Evolutionary conservation across 2,888 invertebrate genomes (phyloP), one percentile per base, ranked within the genome.

Genomic region (Leucophora obtusa): DNA sequence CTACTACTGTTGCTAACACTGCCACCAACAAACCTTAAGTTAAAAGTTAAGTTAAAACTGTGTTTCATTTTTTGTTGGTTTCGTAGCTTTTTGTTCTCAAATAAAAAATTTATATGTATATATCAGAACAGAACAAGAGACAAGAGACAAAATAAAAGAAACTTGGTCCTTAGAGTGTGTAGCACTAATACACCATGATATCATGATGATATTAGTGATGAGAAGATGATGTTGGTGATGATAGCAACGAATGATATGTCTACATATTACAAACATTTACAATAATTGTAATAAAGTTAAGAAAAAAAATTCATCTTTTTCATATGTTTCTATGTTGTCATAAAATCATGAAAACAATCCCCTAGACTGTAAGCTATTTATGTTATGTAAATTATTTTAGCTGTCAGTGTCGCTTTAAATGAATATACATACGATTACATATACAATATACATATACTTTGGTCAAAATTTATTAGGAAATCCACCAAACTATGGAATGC

Each of bases 271-370:
- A n/a, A n/a, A 47, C 43, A 68, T 62, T 60, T 54, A 79, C 50
- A 75, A 71, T 74, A 65, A 74, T 74, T 79, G 70, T 18, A 79
- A 62, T 51, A 69, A 38, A 66, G 53, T 5, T 14, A 1, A 38
- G 11, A n/a, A n/a, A 53, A 56, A n/a, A 62, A 43, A 53, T 43
- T 24, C 54, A 24, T 56, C 24, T 66, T 66, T 54, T 35, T 53
- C 54, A 47, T n/a, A 47, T 43, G 65, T 28, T 65, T 59, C 43
- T 78, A 58, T 66, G 63, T 66, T 58, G 79, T 75, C 65, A 53
- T 79, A 58, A 75, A 66, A 71, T 28, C 15, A 18, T 51, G 50
- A 60, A 33, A 51, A 66, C 56, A 73, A 63, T 63, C 17, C 60
- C 11, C n/a, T 15, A 69, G 59, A 43, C 43, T 60, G 28, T 56